phyloP scores from a whole-genome alignment of 2,113 vertebrate species.

The Oceanodroma tethys region DNA sequence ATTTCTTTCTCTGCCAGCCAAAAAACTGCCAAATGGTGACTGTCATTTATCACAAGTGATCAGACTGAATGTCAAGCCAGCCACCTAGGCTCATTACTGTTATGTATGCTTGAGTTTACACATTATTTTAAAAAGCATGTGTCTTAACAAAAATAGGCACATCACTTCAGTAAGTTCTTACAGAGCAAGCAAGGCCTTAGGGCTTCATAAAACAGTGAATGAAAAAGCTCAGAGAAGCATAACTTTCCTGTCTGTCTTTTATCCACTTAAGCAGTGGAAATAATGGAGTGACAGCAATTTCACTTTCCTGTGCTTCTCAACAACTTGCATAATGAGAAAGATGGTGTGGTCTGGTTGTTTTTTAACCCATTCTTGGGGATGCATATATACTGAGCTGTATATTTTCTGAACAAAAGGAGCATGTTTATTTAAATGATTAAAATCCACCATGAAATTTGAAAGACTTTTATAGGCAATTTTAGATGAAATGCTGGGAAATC shows the following conservation, averaged over 20 bases:
- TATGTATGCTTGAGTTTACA: background rate
- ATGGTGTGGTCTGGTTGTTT: background rate
- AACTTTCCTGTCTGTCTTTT: background rate
- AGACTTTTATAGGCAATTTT: background rate
- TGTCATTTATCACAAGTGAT: slow-evolving; percentile 11
- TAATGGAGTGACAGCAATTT: background rate
- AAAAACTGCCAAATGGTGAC: background rate
- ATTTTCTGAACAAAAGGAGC: background rate
- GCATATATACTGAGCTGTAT: background rate
- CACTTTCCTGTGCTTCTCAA: background rate
- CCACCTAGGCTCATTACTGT: background rate
- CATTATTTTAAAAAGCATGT: background rate
- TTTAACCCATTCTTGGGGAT: background rate
- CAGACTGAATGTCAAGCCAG: background rate
- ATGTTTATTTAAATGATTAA: background rate
- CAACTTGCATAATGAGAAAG: background rate
- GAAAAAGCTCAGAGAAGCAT: slow-evolving; percentile 1
- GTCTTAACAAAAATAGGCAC: slow-evolving; percentile 1
- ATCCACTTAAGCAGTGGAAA: background rate
- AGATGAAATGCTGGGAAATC: background rate
- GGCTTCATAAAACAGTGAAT: slow-evolving; percentile 22
- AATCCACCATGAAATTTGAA: background rate
- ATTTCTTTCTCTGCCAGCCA: background rate
- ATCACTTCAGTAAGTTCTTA: background rate
- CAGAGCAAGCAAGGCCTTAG: background rate